These are phyloP conservation scores for Sebastiscus tertius DNA, from an alignment of 2,797 vertebrate species.

Conservation along the genomic window DNA sequence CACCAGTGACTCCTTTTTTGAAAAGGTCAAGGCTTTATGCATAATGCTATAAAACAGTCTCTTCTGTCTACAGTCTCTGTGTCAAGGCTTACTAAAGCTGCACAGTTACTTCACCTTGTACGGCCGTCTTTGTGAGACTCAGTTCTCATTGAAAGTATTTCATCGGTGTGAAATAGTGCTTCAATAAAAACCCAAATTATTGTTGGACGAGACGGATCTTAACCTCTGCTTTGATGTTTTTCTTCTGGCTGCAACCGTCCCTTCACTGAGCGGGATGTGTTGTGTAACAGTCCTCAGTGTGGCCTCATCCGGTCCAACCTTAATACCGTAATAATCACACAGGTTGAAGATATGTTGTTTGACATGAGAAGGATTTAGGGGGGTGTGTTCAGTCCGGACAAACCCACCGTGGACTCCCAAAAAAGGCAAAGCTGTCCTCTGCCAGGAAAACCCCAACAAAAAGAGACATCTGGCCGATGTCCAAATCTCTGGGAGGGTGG, in stretches of 20 bases:
- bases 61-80: not conserved
- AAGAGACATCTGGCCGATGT: slow-evolving; percentile 20
- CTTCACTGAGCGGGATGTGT: slow-evolving; percentile 1
- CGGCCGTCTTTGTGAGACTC: not conserved
- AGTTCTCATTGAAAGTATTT: not conserved
- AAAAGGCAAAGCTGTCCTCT: slow-evolving; percentile 52
- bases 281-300: slow-evolving; percentile 34
- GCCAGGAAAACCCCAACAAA: slow-evolving; percentile 28
- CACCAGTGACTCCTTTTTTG: not conserved
- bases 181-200: slow-evolving; percentile 28
- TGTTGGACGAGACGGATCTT: not conserved
- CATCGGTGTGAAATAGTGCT: slow-evolving; percentile 1
- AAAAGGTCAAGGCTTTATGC: not conserved
- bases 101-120: slow-evolving; percentile 10
- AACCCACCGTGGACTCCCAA: slow-evolving; percentile 31
- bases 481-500: slow-evolving; percentile 7
- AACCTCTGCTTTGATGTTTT: slow-evolving; percentile 11
- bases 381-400: not conserved
- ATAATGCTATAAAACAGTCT: not conserved
- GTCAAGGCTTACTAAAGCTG: not conserved
- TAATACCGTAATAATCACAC: not conserved
- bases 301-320: not conserved
- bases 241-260: not conserved
- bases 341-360: slow-evolving; percentile 33
- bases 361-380: slow-evolving; percentile 15